Percentiles rank a stretch among this genome's conserved stretches.
These are phyloP conservation scores for Dendropsophus ebraccatus DNA, from an alignment of 2,113 vertebrate species.

Conservation along the genomic window DNA sequence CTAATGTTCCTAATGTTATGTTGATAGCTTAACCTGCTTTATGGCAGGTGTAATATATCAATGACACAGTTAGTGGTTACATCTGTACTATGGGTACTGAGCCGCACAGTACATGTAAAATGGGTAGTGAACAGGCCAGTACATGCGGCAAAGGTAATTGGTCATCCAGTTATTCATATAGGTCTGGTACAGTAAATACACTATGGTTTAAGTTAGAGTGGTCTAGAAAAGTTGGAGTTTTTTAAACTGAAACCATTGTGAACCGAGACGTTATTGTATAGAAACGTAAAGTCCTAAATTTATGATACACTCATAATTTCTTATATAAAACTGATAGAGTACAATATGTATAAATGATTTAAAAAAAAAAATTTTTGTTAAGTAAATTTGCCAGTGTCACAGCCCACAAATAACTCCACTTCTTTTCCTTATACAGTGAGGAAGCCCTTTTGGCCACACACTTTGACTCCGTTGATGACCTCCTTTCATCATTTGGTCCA, in stretches of 20 bases:
- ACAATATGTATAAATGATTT: neutral
- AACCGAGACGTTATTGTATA: neutral
- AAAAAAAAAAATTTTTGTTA: neutral
- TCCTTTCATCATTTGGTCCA: slow-evolving; percentile 93
- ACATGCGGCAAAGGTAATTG: neutral
- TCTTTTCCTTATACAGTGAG: slow-evolving; percentile 78
- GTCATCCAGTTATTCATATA: too few relatives aligned
- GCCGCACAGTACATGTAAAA: neutral
- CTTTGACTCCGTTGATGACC: slow-evolving; percentile 94
- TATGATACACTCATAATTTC: too few relatives aligned
- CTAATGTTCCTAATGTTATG: too few relatives aligned
- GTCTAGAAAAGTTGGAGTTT: neutral
- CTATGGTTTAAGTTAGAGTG: too few relatives aligned
- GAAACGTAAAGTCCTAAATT: neutral
- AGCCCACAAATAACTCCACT: neutral
- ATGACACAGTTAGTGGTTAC: too few relatives aligned
- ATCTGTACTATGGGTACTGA: too few relatives aligned
- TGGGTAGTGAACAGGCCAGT: neutral
- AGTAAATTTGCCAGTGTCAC: neutral
- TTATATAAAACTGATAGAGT: too few relatives aligned
- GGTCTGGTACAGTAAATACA: too few relatives aligned
- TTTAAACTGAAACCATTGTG: neutral
- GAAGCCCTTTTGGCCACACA: slow-evolving; percentile 97
- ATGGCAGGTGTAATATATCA: too few relatives aligned
- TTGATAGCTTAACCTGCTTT: too few relatives aligned